Conservation (phyloP, 2,888 invertebrate genomes). For the Priocnemis perturbator region DNA sequence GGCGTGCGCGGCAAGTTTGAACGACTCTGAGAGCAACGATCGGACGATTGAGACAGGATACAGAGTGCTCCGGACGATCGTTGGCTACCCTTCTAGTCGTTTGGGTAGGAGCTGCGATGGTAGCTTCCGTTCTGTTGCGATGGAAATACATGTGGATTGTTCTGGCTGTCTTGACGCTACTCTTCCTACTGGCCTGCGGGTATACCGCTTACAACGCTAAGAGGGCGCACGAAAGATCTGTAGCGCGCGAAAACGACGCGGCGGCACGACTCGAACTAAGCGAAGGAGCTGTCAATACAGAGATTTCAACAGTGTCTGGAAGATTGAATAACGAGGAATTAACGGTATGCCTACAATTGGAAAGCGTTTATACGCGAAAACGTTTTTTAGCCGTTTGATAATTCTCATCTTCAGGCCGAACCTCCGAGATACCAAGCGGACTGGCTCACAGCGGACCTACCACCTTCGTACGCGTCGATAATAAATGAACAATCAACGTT, state of each 20-base stretch:
- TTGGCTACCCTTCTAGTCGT: conserved; percentile 61
- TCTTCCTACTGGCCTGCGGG: conserved; percentile 62
- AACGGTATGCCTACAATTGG: no score
- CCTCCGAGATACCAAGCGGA: conserved; percentile 30
- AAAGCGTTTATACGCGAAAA: background rate
- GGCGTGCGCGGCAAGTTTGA: background rate
- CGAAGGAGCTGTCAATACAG: conserved; percentile 33
- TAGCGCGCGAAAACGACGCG: conserved; percentile 20
- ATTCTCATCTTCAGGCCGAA: background rate
- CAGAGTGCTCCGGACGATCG: conserved; percentile 61
- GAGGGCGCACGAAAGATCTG: conserved; percentile 21
- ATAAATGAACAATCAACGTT: conserved; percentile 28
- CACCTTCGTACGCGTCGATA: conserved; percentile 60
- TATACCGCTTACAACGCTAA: conserved; percentile 58
- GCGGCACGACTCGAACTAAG: background rate
- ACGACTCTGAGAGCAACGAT: background rate
- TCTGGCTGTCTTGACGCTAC: conserved; percentile 57
- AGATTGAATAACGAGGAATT: conserved; percentile 31
- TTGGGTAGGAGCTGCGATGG: conserved; percentile 63
- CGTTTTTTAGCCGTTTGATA: background rate
- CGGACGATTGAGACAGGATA: conserved; percentile 42
- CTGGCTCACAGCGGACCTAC: conserved; percentile 55
- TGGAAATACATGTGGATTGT: conserved; percentile 67
- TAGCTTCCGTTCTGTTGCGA: conserved; percentile 60
- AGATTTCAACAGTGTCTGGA: conserved; percentile 56